Evolutionary conservation across 2,888 invertebrate species (phyloP), one percentile per base, ranked within the genome.

Genomic region (Cantharis nigra): DNA sequence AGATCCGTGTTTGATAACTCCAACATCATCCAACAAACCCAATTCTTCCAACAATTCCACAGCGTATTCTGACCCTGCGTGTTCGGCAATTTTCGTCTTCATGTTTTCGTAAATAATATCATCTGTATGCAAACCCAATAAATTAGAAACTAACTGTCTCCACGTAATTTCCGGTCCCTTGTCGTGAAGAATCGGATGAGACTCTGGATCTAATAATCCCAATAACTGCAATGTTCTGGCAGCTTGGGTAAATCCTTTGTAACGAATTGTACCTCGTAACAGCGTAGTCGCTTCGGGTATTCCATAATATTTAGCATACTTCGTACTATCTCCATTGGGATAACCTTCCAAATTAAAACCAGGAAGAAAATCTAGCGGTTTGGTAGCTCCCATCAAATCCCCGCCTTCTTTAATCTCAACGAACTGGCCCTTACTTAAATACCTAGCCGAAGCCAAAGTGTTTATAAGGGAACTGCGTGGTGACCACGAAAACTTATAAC

Each of bases 401-500:
- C 98, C 98, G 3, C 97, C 97, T 26, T 94, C 93, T 0, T 94
- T 91, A 13, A 99, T 95, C 87, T 98, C 96, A 0, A 98, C 94
- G 65, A 96, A 92, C 83, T 89, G 88, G n/a, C 85, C 85, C 79
- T 85, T 84, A 16, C 84, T 82, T 49, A 85, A 74, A 75, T 85
- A 99, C 89, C 94, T 96, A 7, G 99, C 99, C 3, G 94, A 93
- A 10, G 96, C 94, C 64, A 98, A 90, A 0, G 98, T 96, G 84
- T 98, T 99, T 11, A 97, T 90, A 1, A 99, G 90, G 0, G 97
- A 98, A 9, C 97, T 98, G 63, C 96, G 92, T 0, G 99, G 99
- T 72, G 96, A 98, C 99, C 99, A 99, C 13, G 97, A 98, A 89
- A 97, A 98, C 87, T 97, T 97, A 88, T 97, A 97, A 33, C 97